Evolutionary conservation across 2,113 vertebrate species (phyloP).

Genomic region (Daboia siamensis): DNA sequence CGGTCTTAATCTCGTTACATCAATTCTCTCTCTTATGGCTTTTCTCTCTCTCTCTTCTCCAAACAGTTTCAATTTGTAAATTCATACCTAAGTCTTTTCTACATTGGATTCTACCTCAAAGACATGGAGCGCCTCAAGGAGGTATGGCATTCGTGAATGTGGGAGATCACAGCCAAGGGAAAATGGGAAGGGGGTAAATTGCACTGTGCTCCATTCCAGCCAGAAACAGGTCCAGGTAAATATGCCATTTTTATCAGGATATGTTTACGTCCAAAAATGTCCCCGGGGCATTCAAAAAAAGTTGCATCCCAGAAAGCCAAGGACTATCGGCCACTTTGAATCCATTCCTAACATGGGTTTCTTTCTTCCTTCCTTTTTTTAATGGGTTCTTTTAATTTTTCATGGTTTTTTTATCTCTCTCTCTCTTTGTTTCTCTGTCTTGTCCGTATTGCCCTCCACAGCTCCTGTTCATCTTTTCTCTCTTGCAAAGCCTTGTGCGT

Average conservation of each 20-base stretch:
- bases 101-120: slow-evolving; percentile 99
- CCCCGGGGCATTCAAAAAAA: neutral
- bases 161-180: too few relatives aligned
- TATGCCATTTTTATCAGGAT: neutral
- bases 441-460: slow-evolving; percentile 59
- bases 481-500: slow-evolving; percentile 82
- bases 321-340: neutral
- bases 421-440: neutral
- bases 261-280: neutral
- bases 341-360: neutral
- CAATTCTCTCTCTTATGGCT: neutral
- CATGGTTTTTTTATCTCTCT: neutral
- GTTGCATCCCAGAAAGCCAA: neutral
- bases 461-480: slow-evolving; percentile 84
- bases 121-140: slow-evolving; percentile 98
- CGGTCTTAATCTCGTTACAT: neutral
- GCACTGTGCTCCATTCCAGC: neutral
- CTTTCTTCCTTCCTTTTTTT: slow-evolving; percentile 17
- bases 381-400: slow-evolving; percentile 31
- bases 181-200: neutral
- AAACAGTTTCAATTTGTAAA: slow-evolving; percentile 97
- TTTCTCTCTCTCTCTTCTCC: neutral
- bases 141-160: slow-evolving; percentile 64
- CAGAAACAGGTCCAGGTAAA: neutral
- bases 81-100: slow-evolving; percentile 99